Percentiles rank a stretch among this genome's conserved stretches.
Conservation (phyloP, 2,113 vertebrate species). For the human region GRCh38 chr4:48915501-48916000, state of each 20-base stretch:
- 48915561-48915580: not conserved
- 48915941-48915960: not conserved
- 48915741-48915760: not conserved
- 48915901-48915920: not conserved
- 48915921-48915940: not conserved
- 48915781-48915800: not conserved
- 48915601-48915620: not conserved
- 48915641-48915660: not conserved
- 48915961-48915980: not conserved
- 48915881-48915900: not conserved
- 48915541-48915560: rapidly evolving
- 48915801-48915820: not conserved
- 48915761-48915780: not conserved
- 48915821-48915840: not conserved
- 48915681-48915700: not conserved
- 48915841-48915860: not conserved
- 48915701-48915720: not conserved
- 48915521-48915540: not conserved
- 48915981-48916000: conserved; percentile 34
- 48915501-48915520: not conserved
- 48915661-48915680: not conserved
- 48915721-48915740: not conserved
- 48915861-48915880: not conserved
- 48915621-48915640: not conserved
- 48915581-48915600: not conserved